phyloP scores from a whole-genome alignment of 2,888 invertebrate genomes.

The Aphrophora alni region DNA sequence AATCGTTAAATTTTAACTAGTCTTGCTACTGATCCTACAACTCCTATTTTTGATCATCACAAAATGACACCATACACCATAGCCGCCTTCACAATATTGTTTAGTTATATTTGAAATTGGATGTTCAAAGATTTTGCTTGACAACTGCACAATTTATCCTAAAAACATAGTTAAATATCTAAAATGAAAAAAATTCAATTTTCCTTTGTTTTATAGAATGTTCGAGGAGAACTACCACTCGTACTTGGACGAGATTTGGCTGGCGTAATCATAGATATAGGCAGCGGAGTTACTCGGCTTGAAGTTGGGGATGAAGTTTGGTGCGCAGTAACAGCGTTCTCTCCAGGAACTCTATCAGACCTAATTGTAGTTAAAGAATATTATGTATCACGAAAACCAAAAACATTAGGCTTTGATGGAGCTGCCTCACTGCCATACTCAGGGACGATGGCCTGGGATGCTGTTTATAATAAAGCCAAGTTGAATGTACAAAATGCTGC shows the following conservation, averaged over 20 bases:
- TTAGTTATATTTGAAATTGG: too few relatives aligned
- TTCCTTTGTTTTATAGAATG: slow-evolving; percentile 48
- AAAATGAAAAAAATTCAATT: too few relatives aligned
- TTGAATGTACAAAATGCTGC: slow-evolving; percentile 60
- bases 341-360: slow-evolving; percentile 64
- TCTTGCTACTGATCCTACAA: too few relatives aligned
- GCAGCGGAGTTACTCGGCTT: slow-evolving; percentile 63
- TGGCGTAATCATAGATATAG: slow-evolving; percentile 67
- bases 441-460: slow-evolving; percentile 64
- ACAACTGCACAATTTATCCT: too few relatives aligned
- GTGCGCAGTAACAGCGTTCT: slow-evolving; percentile 65
- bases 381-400: slow-evolving; percentile 63
- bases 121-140: too few relatives aligned
- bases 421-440: slow-evolving; percentile 67
- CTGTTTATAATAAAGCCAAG: slow-evolving; percentile 59
- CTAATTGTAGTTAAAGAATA: slow-evolving; percentile 63
- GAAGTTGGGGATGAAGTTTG: slow-evolving; percentile 64
- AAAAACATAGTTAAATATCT: too few relatives aligned
- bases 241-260: slow-evolving; percentile 68
- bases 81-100: too few relatives aligned
- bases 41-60: too few relatives aligned
- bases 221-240: slow-evolving; percentile 61
- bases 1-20: too few relatives aligned
- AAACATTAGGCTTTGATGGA: slow-evolving; percentile 64
- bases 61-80: too few relatives aligned